phyloP scores from a whole-genome alignment of 2,797 vertebrate genomes.

The Danio albolineatus region DNA sequence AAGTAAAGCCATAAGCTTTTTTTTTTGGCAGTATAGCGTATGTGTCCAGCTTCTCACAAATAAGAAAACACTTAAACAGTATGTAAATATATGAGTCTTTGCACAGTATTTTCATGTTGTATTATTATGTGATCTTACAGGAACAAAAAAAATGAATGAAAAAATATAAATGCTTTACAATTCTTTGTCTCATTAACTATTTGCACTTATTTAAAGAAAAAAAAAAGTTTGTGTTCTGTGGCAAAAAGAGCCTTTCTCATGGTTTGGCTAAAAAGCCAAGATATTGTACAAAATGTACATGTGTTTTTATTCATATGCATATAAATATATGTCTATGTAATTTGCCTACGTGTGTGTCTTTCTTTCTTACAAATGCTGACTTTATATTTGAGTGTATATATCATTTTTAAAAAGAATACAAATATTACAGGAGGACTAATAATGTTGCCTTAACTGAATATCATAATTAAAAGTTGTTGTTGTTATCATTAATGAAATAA shows the following conservation, averaged over 20 bases:
- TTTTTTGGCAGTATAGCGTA: constrained; percentile 69
- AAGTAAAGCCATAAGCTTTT: constrained; percentile 61
- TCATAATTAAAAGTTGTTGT: too few relatives aligned
- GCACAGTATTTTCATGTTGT: constrained; percentile 82
- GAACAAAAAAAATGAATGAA: constrained; percentile 66
- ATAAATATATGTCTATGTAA: constrained; percentile 88
- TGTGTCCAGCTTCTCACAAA: constrained; percentile 71
- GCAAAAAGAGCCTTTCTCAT: constrained; percentile 77
- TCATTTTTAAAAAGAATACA: too few relatives aligned
- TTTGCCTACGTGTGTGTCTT: constrained; percentile 67
- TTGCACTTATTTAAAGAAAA: constrained; percentile 87
- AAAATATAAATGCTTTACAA: constrained; percentile 81
- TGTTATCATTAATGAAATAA: too few relatives aligned
- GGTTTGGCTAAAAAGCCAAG: constrained; percentile 72
- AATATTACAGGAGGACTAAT: too few relatives aligned
- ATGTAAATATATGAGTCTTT: constrained; percentile 82
- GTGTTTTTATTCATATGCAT: constrained; percentile 87
- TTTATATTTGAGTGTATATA: too few relatives aligned
- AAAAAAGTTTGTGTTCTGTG: constrained; percentile 79
- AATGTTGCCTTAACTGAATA: too few relatives aligned
- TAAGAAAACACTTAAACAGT: constrained; percentile 66
- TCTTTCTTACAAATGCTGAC: background rate
- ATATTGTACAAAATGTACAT: constrained; percentile 86
- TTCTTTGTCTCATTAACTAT: constrained; percentile 84
- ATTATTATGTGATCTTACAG: constrained; percentile 77